phyloP scores from a whole-genome alignment of 2,113 vertebrate species.

The Spilogale gracilis region DNA sequence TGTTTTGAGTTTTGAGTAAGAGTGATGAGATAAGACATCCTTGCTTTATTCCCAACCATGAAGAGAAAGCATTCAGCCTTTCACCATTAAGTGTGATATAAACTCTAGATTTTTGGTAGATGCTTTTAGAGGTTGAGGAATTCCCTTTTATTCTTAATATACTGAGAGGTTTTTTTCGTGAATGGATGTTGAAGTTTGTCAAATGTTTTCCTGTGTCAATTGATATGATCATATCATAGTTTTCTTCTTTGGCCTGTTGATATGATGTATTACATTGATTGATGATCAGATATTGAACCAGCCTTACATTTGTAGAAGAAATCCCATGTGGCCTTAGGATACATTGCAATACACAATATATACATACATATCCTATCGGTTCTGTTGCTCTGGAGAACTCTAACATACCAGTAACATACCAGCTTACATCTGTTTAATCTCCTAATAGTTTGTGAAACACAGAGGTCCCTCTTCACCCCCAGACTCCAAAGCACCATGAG shows the following conservation, averaged over 20 bases:
- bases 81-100: not conserved
- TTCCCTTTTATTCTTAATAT: not conserved
- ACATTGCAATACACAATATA: not conserved
- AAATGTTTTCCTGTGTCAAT: not conserved
- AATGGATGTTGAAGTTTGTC: not conserved
- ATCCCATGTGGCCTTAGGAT: not conserved
- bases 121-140: not conserved
- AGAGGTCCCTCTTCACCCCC: no score
- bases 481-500: not conserved
- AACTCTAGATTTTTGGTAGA: not conserved
- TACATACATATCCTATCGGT: not conserved
- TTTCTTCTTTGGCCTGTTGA: not conserved
- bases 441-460: not conserved
- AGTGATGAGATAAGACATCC: not conserved
- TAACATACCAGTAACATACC: not conserved
- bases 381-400: not conserved
- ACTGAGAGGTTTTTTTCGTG: not conserved
- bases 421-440: not conserved
- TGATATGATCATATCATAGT: not conserved
- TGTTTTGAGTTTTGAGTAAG: not conserved
- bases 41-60: not conserved
- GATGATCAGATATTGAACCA: not conserved
- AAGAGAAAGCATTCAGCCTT: not conserved
- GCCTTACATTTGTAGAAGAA: not conserved
- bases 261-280: not conserved